Evolutionary conservation across 2,888 invertebrate genomes (phyloP).

Genomic region (Acanthoscelides obtectus): DNA sequence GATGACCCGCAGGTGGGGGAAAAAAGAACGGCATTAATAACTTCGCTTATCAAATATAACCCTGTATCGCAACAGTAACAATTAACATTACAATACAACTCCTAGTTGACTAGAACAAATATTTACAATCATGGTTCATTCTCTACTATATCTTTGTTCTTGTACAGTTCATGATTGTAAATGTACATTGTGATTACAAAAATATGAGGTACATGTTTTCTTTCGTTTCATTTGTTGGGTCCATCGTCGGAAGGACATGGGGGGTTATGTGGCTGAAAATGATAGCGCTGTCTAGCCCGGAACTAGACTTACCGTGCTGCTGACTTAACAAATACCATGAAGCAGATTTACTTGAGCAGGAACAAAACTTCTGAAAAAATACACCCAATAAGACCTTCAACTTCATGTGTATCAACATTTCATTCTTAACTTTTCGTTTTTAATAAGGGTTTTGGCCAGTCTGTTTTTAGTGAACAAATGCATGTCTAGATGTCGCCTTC

Average conservation of each 20-base stretch:
- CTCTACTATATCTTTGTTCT: background rate
- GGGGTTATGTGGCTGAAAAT: slow-evolving; percentile 33
- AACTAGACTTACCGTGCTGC: slow-evolving; percentile 64
- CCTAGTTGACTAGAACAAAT: background rate
- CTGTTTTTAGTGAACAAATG: background rate
- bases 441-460: slow-evolving; percentile 19
- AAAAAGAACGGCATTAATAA: slow-evolving; percentile 49
- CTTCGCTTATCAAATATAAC: slow-evolving; percentile 10
- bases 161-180: slow-evolving; percentile 14
- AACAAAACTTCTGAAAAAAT: slow-evolving; percentile 75
- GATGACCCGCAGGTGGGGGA: slow-evolving; percentile 36
- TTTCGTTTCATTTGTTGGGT: background rate
- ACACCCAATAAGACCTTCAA: slow-evolving; percentile 61
- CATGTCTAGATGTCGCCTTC: background rate
- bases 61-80: slow-evolving; percentile 8
- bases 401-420: slow-evolving; percentile 27
- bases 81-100: background rate
- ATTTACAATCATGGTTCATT: background rate
- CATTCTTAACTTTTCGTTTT: slow-evolving; percentile 23
- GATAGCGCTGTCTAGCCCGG: slow-evolving; percentile 48
- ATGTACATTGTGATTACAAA: slow-evolving; percentile 10
- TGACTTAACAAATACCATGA: slow-evolving; percentile 57
- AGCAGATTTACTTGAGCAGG: slow-evolving; percentile 56
- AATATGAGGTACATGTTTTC: background rate
- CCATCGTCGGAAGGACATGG: slow-evolving; percentile 2